Conservation (phyloP, 2,113 vertebrate genomes). For the Callocephalon fimbriatum region DNA sequence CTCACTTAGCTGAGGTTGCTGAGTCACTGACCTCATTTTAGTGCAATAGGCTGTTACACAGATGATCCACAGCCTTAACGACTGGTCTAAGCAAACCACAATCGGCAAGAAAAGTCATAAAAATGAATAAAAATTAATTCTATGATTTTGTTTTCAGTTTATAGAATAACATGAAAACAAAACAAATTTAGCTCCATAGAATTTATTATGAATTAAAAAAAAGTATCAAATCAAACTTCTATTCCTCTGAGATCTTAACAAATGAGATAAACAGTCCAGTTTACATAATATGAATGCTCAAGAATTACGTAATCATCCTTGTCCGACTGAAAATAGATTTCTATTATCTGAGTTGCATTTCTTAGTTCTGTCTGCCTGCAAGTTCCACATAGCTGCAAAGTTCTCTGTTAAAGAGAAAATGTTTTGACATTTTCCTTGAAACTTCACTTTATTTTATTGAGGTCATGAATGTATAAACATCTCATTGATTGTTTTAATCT, state of each 20-base stretch:
- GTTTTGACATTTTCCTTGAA: constrained; percentile 32
- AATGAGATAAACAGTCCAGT: neutral
- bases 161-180: neutral
- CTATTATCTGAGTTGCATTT: neutral
- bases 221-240: neutral
- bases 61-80: neutral
- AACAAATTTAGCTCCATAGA: neutral
- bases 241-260: neutral
- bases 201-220: neutral
- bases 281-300: neutral
- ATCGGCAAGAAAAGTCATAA: neutral
- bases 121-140: neutral
- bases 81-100: neutral
- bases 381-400: neutral
- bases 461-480: neutral
- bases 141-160: neutral
- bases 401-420: constrained; percentile 17
- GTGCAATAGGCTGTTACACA: neutral
- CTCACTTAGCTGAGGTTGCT: constrained; percentile 5
- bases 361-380: neutral
- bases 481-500: neutral
- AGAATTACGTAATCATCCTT: neutral
- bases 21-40: neutral
- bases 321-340: neutral
- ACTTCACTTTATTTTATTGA: neutral